Evolutionary conservation across 2,113 vertebrate genomes (phyloP).

Genomic region (Aegithalos caudatus): DNA sequence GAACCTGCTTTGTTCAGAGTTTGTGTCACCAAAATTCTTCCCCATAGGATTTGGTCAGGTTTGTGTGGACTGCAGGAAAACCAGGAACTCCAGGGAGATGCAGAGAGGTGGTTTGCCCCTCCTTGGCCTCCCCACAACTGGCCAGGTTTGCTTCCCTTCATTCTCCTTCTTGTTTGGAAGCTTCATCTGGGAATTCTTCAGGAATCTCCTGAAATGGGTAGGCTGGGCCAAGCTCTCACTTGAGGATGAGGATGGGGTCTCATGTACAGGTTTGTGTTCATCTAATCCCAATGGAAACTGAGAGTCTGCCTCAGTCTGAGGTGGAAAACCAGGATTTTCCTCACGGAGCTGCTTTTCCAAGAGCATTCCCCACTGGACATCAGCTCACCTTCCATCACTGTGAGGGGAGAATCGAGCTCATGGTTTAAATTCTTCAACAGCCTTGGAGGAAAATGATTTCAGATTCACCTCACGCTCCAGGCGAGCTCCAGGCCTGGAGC

Average conservation of each 20-base stretch:
- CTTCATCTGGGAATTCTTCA: neutral
- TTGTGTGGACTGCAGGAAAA: neutral
- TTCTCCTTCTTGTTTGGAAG: neutral
- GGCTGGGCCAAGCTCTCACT: neutral
- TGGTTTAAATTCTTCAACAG: neutral
- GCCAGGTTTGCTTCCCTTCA: neutral
- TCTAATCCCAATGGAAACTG: neutral
- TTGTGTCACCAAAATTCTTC: neutral
- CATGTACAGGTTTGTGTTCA: neutral
- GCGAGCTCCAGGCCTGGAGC: neutral
- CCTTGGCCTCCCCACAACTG: neutral
- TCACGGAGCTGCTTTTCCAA: neutral
- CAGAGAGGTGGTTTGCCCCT: neutral
- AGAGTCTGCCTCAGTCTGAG: no score
- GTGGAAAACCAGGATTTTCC: neutral
- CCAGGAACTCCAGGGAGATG: neutral
- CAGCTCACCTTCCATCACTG: neutral
- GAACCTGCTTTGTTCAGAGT: neutral
- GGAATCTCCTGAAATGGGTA: neutral
- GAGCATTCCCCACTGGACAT: neutral
- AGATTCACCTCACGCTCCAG: neutral
- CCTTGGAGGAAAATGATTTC: neutral
- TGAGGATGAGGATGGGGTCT: neutral
- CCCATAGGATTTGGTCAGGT: rapidly evolving
- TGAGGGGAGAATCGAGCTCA: neutral